A percentile compares a stretch with the other conserved stretches of the same genome.
Conservation (phyloP, 1,140 invertebrate species). For the Brachionus calyciflorus region DNA sequence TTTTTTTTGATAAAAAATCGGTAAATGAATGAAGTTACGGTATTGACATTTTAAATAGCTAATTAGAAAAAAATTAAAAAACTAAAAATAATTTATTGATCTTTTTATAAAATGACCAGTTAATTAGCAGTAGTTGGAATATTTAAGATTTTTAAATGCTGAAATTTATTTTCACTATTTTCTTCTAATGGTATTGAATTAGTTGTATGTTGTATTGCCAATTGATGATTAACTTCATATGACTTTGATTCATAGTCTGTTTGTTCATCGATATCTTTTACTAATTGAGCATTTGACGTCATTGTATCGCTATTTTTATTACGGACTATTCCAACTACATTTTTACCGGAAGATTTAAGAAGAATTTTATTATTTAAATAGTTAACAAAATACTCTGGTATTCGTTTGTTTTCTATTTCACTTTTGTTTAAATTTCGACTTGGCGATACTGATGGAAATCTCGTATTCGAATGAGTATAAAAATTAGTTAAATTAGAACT, state of each 20-base stretch:
- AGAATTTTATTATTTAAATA: slow-evolving; percentile 36
- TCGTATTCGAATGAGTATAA: neutral
- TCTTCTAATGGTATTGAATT: neutral
- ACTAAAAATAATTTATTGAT: neutral
- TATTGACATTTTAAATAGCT: too few species aligned
- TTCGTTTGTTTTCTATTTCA: neutral
- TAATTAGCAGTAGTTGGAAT: slow-evolving; percentile 23
- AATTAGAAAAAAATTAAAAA: too few species aligned
- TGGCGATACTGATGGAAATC: neutral
- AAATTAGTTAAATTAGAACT: slow-evolving; percentile 3
- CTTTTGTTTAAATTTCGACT: neutral
- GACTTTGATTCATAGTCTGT: neutral
- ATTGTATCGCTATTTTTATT: neutral
- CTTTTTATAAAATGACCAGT: neutral
- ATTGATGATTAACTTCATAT: neutral
- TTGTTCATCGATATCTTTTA: neutral
- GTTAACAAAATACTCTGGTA: slow-evolving; percentile 32
- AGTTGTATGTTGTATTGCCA: neutral
- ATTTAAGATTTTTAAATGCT: slow-evolving; percentile 34
- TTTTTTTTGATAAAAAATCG: too few species aligned
- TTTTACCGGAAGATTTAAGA: neutral
- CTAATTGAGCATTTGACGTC: slow-evolving; percentile 1
- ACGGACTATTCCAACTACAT: neutral
- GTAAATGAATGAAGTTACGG: too few species aligned
- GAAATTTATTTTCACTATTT: neutral